Evolutionary conservation across 1,140 invertebrate genomes (phyloP), one percentile per base, ranked within the genome.

Genomic region (Eumaeus atala): DNA sequence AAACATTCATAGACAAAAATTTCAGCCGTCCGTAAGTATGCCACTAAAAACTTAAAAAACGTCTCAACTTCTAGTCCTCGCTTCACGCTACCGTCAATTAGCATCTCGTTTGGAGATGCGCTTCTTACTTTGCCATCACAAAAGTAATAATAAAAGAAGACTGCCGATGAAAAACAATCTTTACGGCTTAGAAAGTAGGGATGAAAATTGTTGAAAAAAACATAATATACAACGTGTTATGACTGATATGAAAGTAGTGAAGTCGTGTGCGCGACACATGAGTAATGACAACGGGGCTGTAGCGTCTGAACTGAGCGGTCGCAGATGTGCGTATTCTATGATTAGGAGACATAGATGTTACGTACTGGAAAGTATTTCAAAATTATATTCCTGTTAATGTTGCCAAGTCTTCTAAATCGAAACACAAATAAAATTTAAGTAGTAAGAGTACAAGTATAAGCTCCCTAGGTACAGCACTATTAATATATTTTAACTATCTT

Each of bases 231-330:
- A 73, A 63, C 71, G 67, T 73, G 74, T 70, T 61, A 68, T 64
- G 61, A 72, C 63, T 55, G 64, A 56, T 56, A 28, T 59, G 57
- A 62, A 66, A 67, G 70, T 62, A 65, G 69, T 77, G 69, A 70
- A 79, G 74, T 79, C 78, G 75, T 85, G 78, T 82, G 74, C 74
- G 71, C 75, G 80, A 83, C 78, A 80, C 64, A 86, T 86, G 81
- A 86, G 77, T 86, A 84, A 86, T 86, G 83, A 83, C 80, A 84
- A 84, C 75, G 83, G 74, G 70, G 74, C 74, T 77, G 69, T 66
- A 64, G 67, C 70, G 40, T 44, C 40, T 44, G 40, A 44, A 16
- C 40, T 44, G 40, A 44, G 17, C 40, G 14, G 17, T 44, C 12
- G 14, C 40, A 44, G 40, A 44, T 44, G 38, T n/a, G 38, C 14